Evolutionary conservation across 1,140 invertebrate species (phyloP), one percentile per base, ranked within the genome.

Genomic region (Hypsibius dujardini): DNA sequence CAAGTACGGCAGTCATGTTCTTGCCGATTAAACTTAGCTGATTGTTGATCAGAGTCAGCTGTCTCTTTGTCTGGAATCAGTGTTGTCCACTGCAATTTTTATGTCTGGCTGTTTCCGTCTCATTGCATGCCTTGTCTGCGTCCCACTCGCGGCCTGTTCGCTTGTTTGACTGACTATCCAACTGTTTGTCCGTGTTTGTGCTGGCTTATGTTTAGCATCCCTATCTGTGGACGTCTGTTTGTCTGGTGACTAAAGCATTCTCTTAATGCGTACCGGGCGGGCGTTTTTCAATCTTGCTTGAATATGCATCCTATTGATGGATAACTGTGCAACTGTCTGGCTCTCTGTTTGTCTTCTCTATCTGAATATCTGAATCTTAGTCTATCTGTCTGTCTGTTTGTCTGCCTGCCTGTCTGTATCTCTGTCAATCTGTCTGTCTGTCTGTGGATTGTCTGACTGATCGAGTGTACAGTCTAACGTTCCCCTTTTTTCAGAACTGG

Each of bases 1-100:
- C 83, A 95, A 93, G 88, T 95, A 82, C 86, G 88, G 85, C 46
- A 50, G 15, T 73, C 40, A 72, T 70, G 2, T 73, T 14, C n/a
- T 15, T 2, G 71, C n/a, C 3, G n/a, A 69, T 73, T 59, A 59
- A 56, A 73, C 7, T 12, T 15, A 69, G 15, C 7, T 40, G 7
- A 7, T 7, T 56, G 7, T 56, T 12, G 50, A 56, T 56, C 50
- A 28, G 28, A 28, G 50, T n/a, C 7, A 56, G n/a, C 50, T 12
- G n/a, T 56, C n/a, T 7, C 50, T 56, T n/a, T 12, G 7, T 12
- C n/a, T 56, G 28, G 15, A 28, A 45, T 69, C 7, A 69, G 7
- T 28, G 28, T 45, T 7, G 40, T 69, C 7, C 40, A 69, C 7
- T 69, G 40, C 7, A 12, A 69, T 12, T 69, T 69, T 69, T 7